A percentile compares a stretch with the other conserved stretches of the same genome.
Conservation (phyloP, 2,113 vertebrate genomes). For the Pangasianodon hypophthalmus region DNA sequence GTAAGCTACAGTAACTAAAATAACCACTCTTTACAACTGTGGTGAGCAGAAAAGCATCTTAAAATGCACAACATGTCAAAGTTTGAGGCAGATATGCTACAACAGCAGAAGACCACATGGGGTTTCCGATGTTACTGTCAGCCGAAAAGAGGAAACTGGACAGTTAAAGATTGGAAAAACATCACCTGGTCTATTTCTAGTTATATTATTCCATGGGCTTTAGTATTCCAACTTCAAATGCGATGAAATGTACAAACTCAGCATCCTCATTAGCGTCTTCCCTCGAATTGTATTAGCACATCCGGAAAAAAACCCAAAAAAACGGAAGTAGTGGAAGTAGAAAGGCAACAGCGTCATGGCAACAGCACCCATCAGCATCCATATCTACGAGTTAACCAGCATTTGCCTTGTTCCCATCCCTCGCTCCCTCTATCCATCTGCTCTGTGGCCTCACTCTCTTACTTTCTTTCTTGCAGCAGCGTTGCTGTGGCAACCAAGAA, state of each 20-base stretch:
- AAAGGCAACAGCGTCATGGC: not conserved
- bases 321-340: not conserved
- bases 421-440: slow-evolving; percentile 50
- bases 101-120: too few species aligned
- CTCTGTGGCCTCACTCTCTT: slow-evolving; percentile 61
- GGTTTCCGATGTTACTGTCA: too few species aligned
- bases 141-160: too few species aligned
- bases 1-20: too few species aligned
- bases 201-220: too few species aligned
- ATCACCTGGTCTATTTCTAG: too few species aligned
- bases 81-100: too few species aligned
- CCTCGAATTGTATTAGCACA: not conserved
- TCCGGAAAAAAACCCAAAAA: not conserved
- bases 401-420: slow-evolving; percentile 70
- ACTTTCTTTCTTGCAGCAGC: slow-evolving; percentile 74
- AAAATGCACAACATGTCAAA: too few species aligned
- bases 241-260: not conserved
- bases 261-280: not conserved
- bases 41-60: too few species aligned
- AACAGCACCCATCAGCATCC: not conserved
- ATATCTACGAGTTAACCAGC: slow-evolving; percentile 64
- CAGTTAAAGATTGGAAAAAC: too few species aligned
- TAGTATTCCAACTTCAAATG: too few species aligned
- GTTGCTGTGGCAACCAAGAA: slow-evolving; percentile 77
- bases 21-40: too few species aligned